Conservation (phyloP, 2,797 vertebrate genomes). For the Pachyuromys duprasi region DNA sequence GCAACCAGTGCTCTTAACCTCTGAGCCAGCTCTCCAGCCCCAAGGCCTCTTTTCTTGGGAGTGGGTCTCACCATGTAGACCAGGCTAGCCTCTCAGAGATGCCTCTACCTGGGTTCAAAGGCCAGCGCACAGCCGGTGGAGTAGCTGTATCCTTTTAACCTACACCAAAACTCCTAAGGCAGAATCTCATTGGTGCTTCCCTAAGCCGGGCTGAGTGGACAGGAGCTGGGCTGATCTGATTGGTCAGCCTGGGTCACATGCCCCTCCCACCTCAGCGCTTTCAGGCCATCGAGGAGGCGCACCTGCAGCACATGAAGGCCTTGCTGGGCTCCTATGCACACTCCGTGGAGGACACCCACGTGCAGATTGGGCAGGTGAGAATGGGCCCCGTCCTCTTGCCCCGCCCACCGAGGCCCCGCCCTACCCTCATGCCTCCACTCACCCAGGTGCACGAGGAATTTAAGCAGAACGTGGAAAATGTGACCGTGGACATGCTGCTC, state of each 20-base stretch:
- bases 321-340: constrained; percentile 95
- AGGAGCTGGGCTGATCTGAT: background rate
- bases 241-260: constrained; percentile 23
- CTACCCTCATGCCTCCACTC: background rate
- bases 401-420: background rate
- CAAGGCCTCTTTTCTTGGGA: background rate
- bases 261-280: constrained; percentile 89
- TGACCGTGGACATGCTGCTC: constrained; percentile 93
- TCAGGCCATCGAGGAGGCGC: constrained; percentile 95
- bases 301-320: constrained; percentile 95
- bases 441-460: constrained; percentile 96
- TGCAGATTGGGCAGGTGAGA: constrained; percentile 95
- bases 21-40: too few species aligned
- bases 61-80: background rate
- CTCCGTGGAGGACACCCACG: constrained; percentile 97
- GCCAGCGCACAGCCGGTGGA: background rate
- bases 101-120: background rate
- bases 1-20: too few species aligned
- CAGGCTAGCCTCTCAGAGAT: background rate
- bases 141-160: background rate
- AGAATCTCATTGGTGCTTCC: background rate
- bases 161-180: background rate
- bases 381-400: background rate
- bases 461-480: constrained; percentile 98
- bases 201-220: background rate